A percentile compares a stretch with the other conserved stretches of the same genome.
Evolutionary conservation across 1,140 invertebrate species (phyloP).

Genomic region (Leptinotarsa lineolata): DNA sequence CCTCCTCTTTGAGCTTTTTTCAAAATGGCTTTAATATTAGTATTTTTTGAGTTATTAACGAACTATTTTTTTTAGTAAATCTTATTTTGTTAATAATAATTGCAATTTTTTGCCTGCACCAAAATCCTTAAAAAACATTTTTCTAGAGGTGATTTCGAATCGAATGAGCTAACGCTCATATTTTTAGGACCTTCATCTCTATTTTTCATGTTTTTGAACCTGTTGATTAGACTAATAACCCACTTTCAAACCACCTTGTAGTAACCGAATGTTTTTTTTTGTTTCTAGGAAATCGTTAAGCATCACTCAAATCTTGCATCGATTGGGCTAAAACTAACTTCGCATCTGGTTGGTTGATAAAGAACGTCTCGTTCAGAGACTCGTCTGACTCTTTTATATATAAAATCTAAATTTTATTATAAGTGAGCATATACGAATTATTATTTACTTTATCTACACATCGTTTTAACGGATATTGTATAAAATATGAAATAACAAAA

Average conservation of each 20-base stretch:
- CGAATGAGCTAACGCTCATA: too few species aligned
- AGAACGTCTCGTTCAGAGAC: slow-evolving; percentile 32
- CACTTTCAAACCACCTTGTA: not conserved
- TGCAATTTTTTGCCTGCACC: too few species aligned
- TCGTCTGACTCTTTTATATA: slow-evolving; percentile 40
- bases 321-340: slow-evolving; percentile 46
- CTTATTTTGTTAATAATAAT: too few species aligned
- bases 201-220: too few species aligned
- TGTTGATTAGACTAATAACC: too few species aligned
- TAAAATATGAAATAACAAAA: slow-evolving; percentile 41
- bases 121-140: too few species aligned
- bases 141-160: too few species aligned
- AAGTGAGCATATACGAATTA: slow-evolving; percentile 45
- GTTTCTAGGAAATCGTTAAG: slow-evolving; percentile 55
- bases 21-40: too few species aligned
- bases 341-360: slow-evolving; percentile 40
- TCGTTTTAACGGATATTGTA: slow-evolving; percentile 42
- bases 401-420: slow-evolving; percentile 42
- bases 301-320: slow-evolving; percentile 45
- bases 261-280: slow-evolving; percentile 41
- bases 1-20: too few species aligned
- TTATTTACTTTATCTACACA: slow-evolving; percentile 38
- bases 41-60: too few species aligned
- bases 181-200: too few species aligned
- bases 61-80: too few species aligned